Evolutionary conservation across 2,113 vertebrate species (phyloP).

Genomic region (Poecile atricapillus): DNA sequence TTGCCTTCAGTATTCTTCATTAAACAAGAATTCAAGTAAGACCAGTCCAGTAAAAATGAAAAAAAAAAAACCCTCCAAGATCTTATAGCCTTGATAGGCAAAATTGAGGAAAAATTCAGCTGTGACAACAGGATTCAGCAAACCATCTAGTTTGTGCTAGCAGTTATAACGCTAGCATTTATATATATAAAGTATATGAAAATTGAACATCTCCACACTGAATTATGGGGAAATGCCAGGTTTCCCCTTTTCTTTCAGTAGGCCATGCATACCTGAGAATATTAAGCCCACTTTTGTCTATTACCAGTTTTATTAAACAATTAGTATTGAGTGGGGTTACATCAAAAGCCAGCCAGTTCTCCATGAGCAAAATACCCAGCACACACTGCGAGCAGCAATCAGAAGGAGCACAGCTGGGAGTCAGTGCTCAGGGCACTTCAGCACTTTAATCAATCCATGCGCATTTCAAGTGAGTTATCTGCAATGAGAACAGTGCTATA

Average conservation of each 20-base stretch:
- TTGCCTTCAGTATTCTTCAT: background rate
- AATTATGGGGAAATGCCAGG: background rate
- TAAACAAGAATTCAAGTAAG: constrained; percentile 29
- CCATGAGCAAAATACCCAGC: background rate
- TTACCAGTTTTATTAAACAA: constrained; percentile 17
- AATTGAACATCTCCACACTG: background rate
- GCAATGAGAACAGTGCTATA: background rate
- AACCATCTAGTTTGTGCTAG: background rate
- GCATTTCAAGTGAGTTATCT: constrained; percentile 65
- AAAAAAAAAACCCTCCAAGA: background rate
- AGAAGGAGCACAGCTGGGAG: constrained; percentile 47
- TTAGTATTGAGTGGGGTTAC: background rate
- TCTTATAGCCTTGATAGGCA: background rate
- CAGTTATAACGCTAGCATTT: background rate
- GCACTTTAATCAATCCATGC: constrained; percentile 49
- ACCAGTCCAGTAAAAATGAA: background rate
- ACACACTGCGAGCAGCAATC: constrained; percentile 31
- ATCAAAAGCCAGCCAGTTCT: background rate
- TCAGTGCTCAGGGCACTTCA: background rate
- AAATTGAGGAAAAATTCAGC: background rate
- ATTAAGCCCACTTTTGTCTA: constrained; percentile 13
- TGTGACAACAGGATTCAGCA: background rate
- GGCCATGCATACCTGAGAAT: background rate
- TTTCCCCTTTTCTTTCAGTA: background rate
- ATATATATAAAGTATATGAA: background rate